Percentiles rank a stretch among this genome's conserved stretches.
Conservation (phyloP, 64 coral and sea anemone genomes). For the Montipora cactus region DNA sequence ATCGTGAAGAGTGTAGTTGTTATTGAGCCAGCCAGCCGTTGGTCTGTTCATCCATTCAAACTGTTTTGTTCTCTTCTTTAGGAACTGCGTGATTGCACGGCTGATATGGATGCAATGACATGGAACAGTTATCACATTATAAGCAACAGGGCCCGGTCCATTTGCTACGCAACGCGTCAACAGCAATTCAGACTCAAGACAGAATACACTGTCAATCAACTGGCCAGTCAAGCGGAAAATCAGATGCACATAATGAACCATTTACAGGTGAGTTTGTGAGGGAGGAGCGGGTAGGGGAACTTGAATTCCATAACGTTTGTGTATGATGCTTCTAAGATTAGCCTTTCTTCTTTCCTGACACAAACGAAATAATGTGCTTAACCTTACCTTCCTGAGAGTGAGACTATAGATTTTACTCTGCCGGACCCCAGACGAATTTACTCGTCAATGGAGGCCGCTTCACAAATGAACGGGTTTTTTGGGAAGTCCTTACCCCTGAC, state of each 20-base stretch:
- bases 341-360: no score
- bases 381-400: no score
- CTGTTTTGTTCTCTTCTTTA: not conserved
- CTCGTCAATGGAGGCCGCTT: no score
- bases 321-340: no score
- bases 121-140: slow-evolving; percentile 90
- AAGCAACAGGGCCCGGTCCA: slow-evolving; percentile 72
- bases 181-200: slow-evolving; percentile 80
- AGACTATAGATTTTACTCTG: no score
- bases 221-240: slow-evolving; percentile 66
- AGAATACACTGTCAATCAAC: slow-evolving; percentile 75
- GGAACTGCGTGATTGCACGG: slow-evolving; percentile 63
- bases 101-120: slow-evolving; percentile 57
- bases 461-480: no score
- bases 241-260: slow-evolving; percentile 60
- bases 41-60: not conserved
- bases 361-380: no score
- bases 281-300: not conserved
- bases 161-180: slow-evolving; percentile 76
- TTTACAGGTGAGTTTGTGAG: slow-evolving; percentile 10
- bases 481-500: no score
- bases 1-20: no score
- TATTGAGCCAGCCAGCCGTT: no score
- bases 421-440: no score
- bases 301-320: no score